Conservation (phyloP, 2,888 invertebrate species). For the Drosophila antonietae region DNA sequence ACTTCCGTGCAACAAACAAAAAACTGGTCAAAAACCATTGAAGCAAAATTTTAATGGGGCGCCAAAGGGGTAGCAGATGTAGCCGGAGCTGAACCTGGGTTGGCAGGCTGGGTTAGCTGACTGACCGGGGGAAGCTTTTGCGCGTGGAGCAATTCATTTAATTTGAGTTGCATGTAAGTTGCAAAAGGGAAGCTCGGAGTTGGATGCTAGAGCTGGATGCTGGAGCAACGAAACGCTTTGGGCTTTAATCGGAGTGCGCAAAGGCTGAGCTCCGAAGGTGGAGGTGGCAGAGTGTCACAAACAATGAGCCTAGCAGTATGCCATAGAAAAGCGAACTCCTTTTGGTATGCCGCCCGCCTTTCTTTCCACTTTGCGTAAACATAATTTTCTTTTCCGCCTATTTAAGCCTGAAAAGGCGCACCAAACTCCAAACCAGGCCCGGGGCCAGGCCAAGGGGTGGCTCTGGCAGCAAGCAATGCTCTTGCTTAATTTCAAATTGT, state of each 20-base stretch:
- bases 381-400: conserved; percentile 80
- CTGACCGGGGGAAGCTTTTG: conserved; percentile 16
- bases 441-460: not conserved
- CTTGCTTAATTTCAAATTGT: conserved; percentile 60
- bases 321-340: conserved; percentile 42
- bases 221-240: conserved; percentile 26
- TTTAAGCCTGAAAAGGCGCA: conserved; percentile 68
- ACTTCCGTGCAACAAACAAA: conserved; percentile 57
- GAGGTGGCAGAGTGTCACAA: conserved; percentile 16
- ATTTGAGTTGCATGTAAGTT: conserved; percentile 72
- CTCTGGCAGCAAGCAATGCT: conserved; percentile 35
- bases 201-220: not conserved
- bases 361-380: conserved; percentile 67
- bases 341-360: conserved; percentile 25
- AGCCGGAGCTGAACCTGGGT: not conserved
- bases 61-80: conserved; percentile 26
- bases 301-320: conserved; percentile 48
- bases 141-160: conserved; percentile 75
- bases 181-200: conserved; percentile 9
- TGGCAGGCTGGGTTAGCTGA: not conserved
- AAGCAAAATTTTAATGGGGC: conserved; percentile 72
- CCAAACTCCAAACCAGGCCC: conserved; percentile 17
- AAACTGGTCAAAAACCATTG: conserved; percentile 77
- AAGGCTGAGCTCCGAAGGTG: conserved; percentile 5
- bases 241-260: conserved; percentile 42